Base-by-base conservation (phyloP, 1,140 invertebrate genomes). In the Ceratoteleas bidentatus region DNA sequence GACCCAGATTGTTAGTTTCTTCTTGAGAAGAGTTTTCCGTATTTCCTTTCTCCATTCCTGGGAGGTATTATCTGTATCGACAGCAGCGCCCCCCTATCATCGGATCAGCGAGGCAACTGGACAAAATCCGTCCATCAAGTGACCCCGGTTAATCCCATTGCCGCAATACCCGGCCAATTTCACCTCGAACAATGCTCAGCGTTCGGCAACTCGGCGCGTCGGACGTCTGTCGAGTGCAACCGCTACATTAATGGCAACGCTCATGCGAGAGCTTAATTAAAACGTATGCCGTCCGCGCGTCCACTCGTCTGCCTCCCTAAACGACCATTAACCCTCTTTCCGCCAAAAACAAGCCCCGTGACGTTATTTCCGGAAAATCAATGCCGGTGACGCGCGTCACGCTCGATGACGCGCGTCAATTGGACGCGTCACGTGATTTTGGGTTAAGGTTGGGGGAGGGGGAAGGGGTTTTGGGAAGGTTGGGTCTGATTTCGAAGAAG, bases 281-380 rank as follows among this genome's bases (percentile, higher is more conserved):
- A 6, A 45, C 8, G n/a, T 45, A 45, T 8, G n/a, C 43, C 43
- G 10, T 45, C n/a, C 43, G 4, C 7, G 4, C n/a, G 7, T 8
- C 43, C 43, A n/a, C n/a, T n/a, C n/a, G n/a, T n/a, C n/a, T n/a
- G 43, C 7, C n/a, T 45, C 7, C 43, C 43, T n/a, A 45, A 45
- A 45, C 43, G 7, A 45, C 43, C 7, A 45, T 45, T 45, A 45
- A 45, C 43, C 43, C 43, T 45, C 8, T 45, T 45, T 45, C 8
- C 3, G 4, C 8, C n/a, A n/a, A 45, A 45, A 45, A 45, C 43
- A n/a, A 45, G 7, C 43, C 43, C 3, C 7, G 3, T 10, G 4
- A n/a, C 7, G 10, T 45, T 45, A n/a, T n/a, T 45, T 45, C 8
- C 43, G 43, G 43, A 45, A 45, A 45, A 45, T 45, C 43, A 45